Evolutionary conservation across 2,888 invertebrate genomes (phyloP).

Genomic region (Ectemnius continuus): DNA sequence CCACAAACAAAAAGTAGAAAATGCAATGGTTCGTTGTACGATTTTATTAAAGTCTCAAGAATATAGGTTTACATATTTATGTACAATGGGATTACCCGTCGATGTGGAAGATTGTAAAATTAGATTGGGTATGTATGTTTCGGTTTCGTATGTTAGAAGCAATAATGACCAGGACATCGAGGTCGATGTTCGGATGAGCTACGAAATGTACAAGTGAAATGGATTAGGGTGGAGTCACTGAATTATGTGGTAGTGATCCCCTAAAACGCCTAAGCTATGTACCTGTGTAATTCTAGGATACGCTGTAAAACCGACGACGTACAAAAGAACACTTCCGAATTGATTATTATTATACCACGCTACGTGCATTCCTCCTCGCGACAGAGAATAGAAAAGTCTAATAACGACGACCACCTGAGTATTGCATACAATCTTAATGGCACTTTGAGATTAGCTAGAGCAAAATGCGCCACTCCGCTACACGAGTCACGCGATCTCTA

Average conservation of each 20-base stretch:
- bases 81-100: conserved; percentile 15
- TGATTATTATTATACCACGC: neutral
- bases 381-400: conserved; percentile 32
- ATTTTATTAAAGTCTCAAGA: conserved; percentile 54
- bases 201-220: conserved; percentile 4
- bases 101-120: no score
- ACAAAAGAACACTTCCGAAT: conserved; percentile 43
- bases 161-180: no score
- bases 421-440: conserved; percentile 50
- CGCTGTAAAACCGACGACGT: conserved; percentile 16
- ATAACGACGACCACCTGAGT: conserved; percentile 41
- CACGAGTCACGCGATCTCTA: neutral
- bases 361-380: conserved; percentile 10
- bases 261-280: neutral
- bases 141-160: no score
- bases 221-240: no score
- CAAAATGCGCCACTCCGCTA: conserved; percentile 13
- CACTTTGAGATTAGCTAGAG: conserved; percentile 47
- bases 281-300: conserved; percentile 13
- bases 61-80: conserved; percentile 42
- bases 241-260: neutral
- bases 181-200: neutral
- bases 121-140: no score
- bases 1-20: neutral
- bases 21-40: neutral